A percentile compares a stretch with the other conserved stretches of the same genome.
Conservation (phyloP, 2,113 vertebrate genomes). For the Mungos mungo region DNA sequence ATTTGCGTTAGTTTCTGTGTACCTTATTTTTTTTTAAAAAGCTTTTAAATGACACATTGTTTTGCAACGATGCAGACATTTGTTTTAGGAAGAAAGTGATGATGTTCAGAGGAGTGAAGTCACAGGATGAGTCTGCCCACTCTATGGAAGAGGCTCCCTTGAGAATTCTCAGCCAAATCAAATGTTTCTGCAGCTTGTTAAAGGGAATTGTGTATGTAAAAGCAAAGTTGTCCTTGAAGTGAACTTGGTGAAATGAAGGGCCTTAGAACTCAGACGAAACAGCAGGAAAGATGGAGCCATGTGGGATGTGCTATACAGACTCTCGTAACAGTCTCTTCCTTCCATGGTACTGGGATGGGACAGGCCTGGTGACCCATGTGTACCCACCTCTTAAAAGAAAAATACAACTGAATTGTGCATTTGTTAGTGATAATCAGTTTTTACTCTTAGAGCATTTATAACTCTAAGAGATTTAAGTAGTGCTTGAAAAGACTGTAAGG, state of each 20-base stretch:
- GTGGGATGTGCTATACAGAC: background rate
- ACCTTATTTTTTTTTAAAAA: constrained; percentile 20
- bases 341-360: background rate
- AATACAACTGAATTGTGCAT: background rate
- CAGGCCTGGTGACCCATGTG: background rate
- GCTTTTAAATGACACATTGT: background rate
- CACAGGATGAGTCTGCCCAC: background rate
- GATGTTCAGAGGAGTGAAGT: background rate
- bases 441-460: background rate
- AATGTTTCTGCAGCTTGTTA: background rate
- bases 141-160: background rate
- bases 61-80: background rate
- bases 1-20: background rate
- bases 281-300: background rate
- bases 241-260: background rate
- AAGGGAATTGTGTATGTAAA: background rate
- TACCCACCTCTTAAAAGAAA: background rate
- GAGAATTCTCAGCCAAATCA: background rate
- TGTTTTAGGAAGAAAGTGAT: background rate
- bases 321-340: background rate
- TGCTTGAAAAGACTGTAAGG: background rate
- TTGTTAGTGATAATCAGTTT: background rate
- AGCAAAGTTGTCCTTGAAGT: background rate
- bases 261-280: background rate
- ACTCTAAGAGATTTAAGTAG: background rate